phyloP scores from a whole-genome alignment of 37 sponge, comb jelly and placozoan species.

The Sycon ciliatum region DNA sequence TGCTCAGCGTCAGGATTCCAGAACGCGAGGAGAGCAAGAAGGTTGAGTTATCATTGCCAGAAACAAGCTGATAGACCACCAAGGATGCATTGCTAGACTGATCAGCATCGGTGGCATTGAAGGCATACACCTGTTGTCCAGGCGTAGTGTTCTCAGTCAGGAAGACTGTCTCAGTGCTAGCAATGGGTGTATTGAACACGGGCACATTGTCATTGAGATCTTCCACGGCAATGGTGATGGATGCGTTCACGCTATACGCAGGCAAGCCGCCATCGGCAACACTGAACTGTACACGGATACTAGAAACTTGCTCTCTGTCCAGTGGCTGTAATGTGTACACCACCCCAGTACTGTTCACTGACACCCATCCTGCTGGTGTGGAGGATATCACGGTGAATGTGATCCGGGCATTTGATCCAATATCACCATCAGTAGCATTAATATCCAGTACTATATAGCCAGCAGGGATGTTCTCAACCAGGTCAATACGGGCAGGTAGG shows the following conservation, averaged over 20 bases:
- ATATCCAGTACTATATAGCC: constrained; percentile 11
- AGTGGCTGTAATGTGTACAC: background rate
- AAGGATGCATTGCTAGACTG: background rate
- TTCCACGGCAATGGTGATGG: constrained; percentile 33
- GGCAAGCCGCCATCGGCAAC: too few species aligned
- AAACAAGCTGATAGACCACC: background rate
- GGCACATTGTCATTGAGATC: constrained; percentile 74
- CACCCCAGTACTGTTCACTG: too few species aligned
- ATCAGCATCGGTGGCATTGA: constrained; percentile 9
- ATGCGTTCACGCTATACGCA: too few species aligned
- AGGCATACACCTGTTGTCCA: too few species aligned
- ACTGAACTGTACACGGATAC: too few species aligned
- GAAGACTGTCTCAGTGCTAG: too few species aligned
- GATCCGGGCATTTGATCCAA: background rate
- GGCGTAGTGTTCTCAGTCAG: too few species aligned
- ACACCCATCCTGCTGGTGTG: background rate
- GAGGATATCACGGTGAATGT: background rate
- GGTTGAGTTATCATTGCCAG: background rate
- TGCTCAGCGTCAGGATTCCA: constrained; percentile 18
- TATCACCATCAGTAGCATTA: background rate
- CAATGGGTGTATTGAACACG: constrained; percentile 43
- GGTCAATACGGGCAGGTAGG: background rate
- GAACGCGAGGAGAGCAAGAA: background rate
- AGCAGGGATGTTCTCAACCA: constrained; percentile 10
- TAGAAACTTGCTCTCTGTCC: constrained; percentile 26